Evolutionary conservation across 2,888 invertebrate genomes (phyloP), one percentile per base, ranked within the genome.

Genomic region (Calameuta filiformis): DNA sequence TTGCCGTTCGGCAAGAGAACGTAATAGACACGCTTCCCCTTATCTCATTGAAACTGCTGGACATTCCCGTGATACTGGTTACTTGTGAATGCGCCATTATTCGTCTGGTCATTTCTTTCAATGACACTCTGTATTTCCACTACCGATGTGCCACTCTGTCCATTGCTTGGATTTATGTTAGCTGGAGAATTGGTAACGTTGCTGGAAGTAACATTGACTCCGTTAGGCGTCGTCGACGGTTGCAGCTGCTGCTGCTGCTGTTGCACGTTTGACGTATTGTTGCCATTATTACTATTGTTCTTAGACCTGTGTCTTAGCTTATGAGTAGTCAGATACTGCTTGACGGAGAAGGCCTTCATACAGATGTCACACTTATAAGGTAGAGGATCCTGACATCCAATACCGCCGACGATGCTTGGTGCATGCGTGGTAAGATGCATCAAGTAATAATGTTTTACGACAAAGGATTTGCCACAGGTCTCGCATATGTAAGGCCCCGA

Each of bases 361-460:
- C 94, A 94, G 6, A 94, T 92, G 73, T 93, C 93, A 86, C 95
- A 95, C 68, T 92, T 92, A 82, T 94, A 94, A 0, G 94, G 92
- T 75, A 91, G 82, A 1, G 91, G 90, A 83, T 90, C 90, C 33
- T 87, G 85, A 79, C 86, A 85, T 68, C 81, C 83, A 1, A 87
- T 82, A n/a, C 86, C 89, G 73, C 89, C 89, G 4, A 83, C 80
- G 3, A 83, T 79, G 11, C 87, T 84, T 1, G 89, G 86, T 6
- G 90, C 90, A 79, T 91, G 94, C 79, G 94, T 93, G 76, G 93
- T 90, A 81, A 94, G 92, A 87, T 95, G 95, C 88, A 95, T 94
- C 80, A 94, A 90, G 87, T 94, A 95, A 86, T 95, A 95, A 87
- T 94, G 94, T 88, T 95, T 94, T 73, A 95, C 94, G 23, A 94